Base-by-base conservation (phyloP, 30 jellyfish, hydroid and myxozoan genomes). In the Aurelia sp. region DNA sequence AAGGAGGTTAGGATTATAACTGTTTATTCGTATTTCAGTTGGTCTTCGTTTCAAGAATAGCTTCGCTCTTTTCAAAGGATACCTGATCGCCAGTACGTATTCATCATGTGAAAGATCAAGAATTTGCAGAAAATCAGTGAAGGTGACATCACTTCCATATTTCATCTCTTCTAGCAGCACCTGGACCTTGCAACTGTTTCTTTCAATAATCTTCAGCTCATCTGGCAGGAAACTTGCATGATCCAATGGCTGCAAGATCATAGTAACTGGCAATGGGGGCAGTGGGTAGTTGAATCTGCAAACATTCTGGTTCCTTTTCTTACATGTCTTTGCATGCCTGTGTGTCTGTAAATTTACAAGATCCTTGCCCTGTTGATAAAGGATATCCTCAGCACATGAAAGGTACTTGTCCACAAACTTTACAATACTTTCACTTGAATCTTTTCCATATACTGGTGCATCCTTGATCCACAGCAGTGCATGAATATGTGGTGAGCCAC, bases 281-380 rank as follows among this genome's bases (percentile, higher is more conserved):
- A 77, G 59, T 13, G 82, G 88, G 61, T 15, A 85, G 75, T 58
- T 60, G 50, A 73, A 73, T 30, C 94, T 72, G 65, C 94, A 85
- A 13, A 58, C 31, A 33, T 85, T 74, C 18, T 85, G 38, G n/a
- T 31, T 41, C 17, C 74, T 71, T 44, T 74, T 85, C 76, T 57
- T 74, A 57, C 94, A 85, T 9, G 94, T 53, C 63, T 85, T 85
- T 1, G 94, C 84, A 85, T 85, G 94, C 24, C 94, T 84, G 84
- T 85, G 94, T 75, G 51, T 63, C 65, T 74, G 91, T 19, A 64
- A 33, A 22, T 47, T 61, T 13, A 73, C 62, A 31, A 84, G 69
- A 19, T 84, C 93, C 11, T 67, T 58, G 79, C 80, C 30, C 19
- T 24, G 76, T 31, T 53, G 18, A 74, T 47, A 13, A 81, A 24